These are phyloP conservation scores for Heliconius melpomene DNA, from an alignment of 1,140 invertebrate genomes.

Conservation along the genomic window DNA sequence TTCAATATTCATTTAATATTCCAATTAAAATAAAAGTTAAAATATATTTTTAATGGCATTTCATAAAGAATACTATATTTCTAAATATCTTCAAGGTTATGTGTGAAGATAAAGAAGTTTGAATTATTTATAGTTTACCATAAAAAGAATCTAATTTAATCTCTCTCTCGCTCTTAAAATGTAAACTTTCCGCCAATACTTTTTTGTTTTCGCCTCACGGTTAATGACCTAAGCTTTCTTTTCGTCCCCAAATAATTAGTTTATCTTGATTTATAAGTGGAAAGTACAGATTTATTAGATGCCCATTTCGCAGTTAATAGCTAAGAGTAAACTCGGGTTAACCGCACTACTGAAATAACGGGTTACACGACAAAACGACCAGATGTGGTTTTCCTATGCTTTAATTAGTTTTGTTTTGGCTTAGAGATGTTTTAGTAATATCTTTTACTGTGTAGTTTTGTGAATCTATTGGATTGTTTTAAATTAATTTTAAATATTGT, in stretches of 20 bases:
- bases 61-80: too few relatives aligned
- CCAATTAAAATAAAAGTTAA: too few relatives aligned
- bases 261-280: slow-evolving; percentile 6
- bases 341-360: slow-evolving; percentile 33
- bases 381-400: slow-evolving; percentile 7
- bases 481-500: not conserved
- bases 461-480: not conserved
- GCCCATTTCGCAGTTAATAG: slow-evolving; percentile 32
- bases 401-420: slow-evolving; percentile 17
- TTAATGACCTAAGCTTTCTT: slow-evolving; percentile 8
- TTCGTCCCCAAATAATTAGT: slow-evolving; percentile 7
- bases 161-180: not conserved
- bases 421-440: not conserved
- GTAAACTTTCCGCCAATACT: not conserved
- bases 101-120: too few relatives aligned
- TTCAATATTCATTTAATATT: too few relatives aligned
- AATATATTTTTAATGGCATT: too few relatives aligned
- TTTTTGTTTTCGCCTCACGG: not conserved
- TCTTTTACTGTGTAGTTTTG: not conserved
- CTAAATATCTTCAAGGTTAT: too few relatives aligned
- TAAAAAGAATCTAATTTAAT: too few relatives aligned
- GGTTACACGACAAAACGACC: slow-evolving; percentile 26
- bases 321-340: slow-evolving; percentile 31
- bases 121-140: too few relatives aligned
- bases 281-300: slow-evolving; percentile 26